These are phyloP conservation scores for Tachina grossa DNA, from an alignment of 2,888 invertebrate species.

Conservation along the genomic window DNA sequence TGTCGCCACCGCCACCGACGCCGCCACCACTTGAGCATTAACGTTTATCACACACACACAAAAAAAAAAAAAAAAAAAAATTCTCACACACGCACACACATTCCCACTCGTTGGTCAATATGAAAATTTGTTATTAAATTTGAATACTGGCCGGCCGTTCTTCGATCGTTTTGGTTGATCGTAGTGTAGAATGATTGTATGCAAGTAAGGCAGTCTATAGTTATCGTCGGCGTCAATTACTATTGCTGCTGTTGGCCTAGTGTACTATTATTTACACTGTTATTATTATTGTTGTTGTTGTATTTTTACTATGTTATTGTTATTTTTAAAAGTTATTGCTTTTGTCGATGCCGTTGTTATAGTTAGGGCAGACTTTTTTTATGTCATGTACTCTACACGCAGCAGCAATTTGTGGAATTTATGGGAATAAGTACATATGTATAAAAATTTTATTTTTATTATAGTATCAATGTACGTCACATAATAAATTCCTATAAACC, in stretches of 20 bases:
- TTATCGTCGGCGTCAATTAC: slow-evolving; percentile 56
- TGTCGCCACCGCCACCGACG: slow-evolving; percentile 69
- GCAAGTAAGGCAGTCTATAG: slow-evolving; percentile 47
- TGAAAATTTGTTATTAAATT: slow-evolving; percentile 62
- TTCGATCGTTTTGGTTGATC: slow-evolving; percentile 34
- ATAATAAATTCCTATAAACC: no score
- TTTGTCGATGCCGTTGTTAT: slow-evolving; percentile 56
- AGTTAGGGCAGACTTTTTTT: slow-evolving; percentile 5
- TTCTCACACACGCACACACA: slow-evolving; percentile 8
- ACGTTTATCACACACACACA: background rate
- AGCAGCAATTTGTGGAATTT: background rate
- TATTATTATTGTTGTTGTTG: slow-evolving; percentile 65
- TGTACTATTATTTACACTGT: background rate
- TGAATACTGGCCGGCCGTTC: slow-evolving; percentile 56
- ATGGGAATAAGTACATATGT: background rate
- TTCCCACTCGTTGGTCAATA: slow-evolving; percentile 52
- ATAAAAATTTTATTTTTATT: background rate
- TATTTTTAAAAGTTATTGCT: slow-evolving; percentile 52
- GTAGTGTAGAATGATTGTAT: slow-evolving; percentile 51
- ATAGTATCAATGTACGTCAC: no score
- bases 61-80: slow-evolving; percentile 19
- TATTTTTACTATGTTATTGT: slow-evolving; percentile 44
- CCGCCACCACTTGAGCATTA: slow-evolving; percentile 60
- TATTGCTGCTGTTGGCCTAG: slow-evolving; percentile 50
- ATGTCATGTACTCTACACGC: background rate